Percentiles rank a stretch among this genome's conserved stretches.
These are phyloP conservation scores for Malurus melanocephalus DNA, from an alignment of 2,113 vertebrate species.

Conservation along the genomic window DNA sequence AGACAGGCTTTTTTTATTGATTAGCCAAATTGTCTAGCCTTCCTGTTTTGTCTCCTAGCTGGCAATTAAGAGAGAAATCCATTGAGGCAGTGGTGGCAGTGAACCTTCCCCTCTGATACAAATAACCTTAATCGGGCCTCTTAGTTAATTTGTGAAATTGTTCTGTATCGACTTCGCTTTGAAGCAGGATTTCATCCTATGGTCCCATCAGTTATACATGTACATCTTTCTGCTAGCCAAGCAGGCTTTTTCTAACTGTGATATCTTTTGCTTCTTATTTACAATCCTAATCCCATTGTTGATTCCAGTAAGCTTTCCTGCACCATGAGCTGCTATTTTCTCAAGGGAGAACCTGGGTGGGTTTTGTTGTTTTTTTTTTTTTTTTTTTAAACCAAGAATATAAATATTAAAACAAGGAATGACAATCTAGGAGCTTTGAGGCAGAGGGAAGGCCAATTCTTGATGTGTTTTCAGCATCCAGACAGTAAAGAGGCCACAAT, in stretches of 20 bases:
- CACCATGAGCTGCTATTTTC: conserved; percentile 50
- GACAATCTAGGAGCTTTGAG: not conserved
- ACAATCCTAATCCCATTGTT: conserved; percentile 65
- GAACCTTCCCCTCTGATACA: conserved; percentile 56
- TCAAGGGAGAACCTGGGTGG: conserved; percentile 20
- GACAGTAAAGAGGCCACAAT: not conserved
- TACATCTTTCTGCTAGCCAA: conserved; percentile 34
- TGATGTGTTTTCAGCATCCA: not conserved
- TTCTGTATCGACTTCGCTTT: conserved; percentile 44
- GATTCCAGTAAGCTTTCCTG: conserved; percentile 70
- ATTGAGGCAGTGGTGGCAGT: conserved; percentile 16
- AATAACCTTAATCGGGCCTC: conserved; percentile 60
- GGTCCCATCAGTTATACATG: conserved; percentile 29
- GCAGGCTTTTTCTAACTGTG: conserved; percentile 30
- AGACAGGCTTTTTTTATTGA: conserved; percentile 36
- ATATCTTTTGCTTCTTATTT: conserved; percentile 63
- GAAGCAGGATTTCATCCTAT: conserved; percentile 39
- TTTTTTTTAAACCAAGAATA: conserved; percentile 13
- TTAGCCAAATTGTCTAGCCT: conserved; percentile 24
- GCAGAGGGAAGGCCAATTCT: not conserved
- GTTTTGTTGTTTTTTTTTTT: not conserved
- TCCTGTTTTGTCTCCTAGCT: conserved; percentile 33
- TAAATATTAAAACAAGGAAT: conserved; percentile 60
- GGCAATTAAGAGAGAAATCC: conserved; percentile 49
- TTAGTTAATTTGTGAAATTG: conserved; percentile 70